These are phyloP conservation scores for Cryptus armator DNA, from an alignment of 2,888 invertebrate genomes.

Conservation along the genomic window DNA sequence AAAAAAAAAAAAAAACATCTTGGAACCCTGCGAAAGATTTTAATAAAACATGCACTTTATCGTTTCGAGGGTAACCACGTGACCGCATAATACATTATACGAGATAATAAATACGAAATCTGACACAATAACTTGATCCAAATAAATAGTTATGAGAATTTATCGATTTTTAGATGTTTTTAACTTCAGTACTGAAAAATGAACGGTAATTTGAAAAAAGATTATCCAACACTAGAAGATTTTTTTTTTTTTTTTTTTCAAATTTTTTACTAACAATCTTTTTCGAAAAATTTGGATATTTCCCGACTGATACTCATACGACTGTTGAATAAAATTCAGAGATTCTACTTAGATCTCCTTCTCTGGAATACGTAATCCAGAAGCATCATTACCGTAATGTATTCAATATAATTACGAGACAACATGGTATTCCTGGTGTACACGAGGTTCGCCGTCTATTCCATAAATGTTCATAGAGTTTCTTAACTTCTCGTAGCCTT, in stretches of 20 bases:
- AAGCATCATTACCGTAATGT: not conserved
- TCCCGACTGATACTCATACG: no score
- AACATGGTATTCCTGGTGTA: not conserved
- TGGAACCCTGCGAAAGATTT: not conserved
- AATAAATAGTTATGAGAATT: not conserved
- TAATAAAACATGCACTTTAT: not conserved
- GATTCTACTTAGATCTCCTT: not conserved
- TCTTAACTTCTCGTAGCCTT: conserved; percentile 15
- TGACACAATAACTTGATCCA: not conserved
- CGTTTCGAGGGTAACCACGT: not conserved
- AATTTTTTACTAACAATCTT: not conserved
- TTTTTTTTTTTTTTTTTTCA: no score
- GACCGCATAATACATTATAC: no score
- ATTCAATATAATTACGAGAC: not conserved
- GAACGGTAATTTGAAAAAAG: no score
- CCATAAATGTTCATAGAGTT: conserved; percentile 14
- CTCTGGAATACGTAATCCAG: not conserved
- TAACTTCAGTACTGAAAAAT: no score
- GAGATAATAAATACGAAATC: no score
- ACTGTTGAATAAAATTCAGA: not conserved
- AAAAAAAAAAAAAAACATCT: no score
- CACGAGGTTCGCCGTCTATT: not conserved
- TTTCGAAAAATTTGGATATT: not conserved
- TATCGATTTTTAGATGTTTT: not conserved
- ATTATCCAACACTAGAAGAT: no score